Conservation (phyloP, 1,140 invertebrate genomes). For the Atta colombica region DNA sequence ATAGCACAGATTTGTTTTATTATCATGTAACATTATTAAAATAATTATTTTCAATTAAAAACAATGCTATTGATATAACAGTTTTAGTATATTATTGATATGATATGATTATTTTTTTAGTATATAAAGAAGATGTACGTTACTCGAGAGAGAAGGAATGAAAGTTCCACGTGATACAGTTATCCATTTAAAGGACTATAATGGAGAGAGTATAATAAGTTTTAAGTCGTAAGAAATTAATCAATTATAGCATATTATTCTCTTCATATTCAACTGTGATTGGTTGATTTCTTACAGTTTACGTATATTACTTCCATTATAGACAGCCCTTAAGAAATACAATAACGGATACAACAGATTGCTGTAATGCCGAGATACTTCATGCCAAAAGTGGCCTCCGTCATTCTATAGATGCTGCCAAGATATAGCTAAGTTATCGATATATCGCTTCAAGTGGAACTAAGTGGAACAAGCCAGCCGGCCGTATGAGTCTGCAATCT, state of each 20-base stretch:
- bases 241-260: no score
- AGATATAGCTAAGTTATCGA: slow-evolving; percentile 33
- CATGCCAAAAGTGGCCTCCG: slow-evolving; percentile 3
- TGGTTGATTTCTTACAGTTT: no score
- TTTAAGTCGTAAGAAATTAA: no score
- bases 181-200: background rate
- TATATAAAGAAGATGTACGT: background rate
- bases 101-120: no score
- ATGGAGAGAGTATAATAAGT: background rate
- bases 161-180: background rate
- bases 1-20: no score
- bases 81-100: no score
- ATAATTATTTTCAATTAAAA: no score
- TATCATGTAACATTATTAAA: no score
- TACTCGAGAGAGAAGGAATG: background rate
- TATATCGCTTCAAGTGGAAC: slow-evolving; percentile 12
- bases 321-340: background rate
- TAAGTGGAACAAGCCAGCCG: slow-evolving; percentile 23
- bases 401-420: background rate
- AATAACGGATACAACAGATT: slow-evolving; percentile 30
- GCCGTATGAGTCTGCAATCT: slow-evolving; percentile 57
- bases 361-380: slow-evolving; percentile 19
- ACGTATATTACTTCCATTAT: no score
- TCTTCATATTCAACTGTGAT: no score
- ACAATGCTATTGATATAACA: no score